Evolutionary conservation across 2,888 invertebrate species (phyloP), one percentile per base, ranked within the genome.

Genomic region (Camptogramma bilineatum): DNA sequence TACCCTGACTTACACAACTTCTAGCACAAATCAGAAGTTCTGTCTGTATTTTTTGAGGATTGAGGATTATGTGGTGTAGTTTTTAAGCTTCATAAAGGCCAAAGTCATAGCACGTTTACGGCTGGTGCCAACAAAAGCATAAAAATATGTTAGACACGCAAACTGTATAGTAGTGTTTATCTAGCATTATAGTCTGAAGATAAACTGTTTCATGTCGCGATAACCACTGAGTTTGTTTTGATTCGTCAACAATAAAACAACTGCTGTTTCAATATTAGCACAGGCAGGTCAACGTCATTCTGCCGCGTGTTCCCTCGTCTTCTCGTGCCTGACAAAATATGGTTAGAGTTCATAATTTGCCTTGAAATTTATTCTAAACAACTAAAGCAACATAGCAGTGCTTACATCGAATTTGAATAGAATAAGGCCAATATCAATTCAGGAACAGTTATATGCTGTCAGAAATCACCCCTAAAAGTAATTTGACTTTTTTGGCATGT

Each of bases 201-300:
- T 68, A 70, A 64, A 19, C 56, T 58, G 47, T 31, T 62, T 57
- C 52, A 46, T 9, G 60, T 59, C 51, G 52, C 47, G 68, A 66
- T 68, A 65, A 56, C 54, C 9, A 8, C 21, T 44, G 9, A 42
- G 48, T 53, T 46, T 59, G 63, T 60, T 62, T 60, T 62, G 42
- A 55, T 52, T 42, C 53, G 24, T 50, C 50, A 53, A 57, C 31
- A 42, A 51, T 46, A 51, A 58, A 46, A 51, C 64, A 64, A 54
- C 46, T 39, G 50, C 21, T 59, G 51, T 63, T 55, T 58, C 51
- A 65, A 65, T 68, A 68, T 65, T 56, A 52, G 39, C 54, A 52
- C 18, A 42, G 10, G 53, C 46, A 52, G 44, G 13, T 42, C 9
- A 52, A 42, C 28, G 44, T 55, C 53, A 53, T 17, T 9, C 34